Conservation (phyloP, 2,888 invertebrate genomes). For the Miltochrista miniata region DNA sequence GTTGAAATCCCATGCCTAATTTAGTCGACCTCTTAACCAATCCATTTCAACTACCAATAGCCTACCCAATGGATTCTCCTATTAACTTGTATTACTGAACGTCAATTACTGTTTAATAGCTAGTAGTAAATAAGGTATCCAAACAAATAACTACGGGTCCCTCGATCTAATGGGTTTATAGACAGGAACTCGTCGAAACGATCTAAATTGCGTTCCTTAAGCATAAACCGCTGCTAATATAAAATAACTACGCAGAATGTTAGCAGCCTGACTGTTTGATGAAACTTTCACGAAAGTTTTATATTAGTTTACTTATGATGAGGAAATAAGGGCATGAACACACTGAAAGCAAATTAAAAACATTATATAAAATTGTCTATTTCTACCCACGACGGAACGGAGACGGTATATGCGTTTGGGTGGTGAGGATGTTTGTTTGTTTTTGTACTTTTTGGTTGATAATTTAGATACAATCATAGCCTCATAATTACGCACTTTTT, state of each 20-base stretch:
- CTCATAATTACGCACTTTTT: no score
- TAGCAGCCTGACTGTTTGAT: slow-evolving; percentile 9
- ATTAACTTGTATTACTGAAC: slow-evolving; percentile 5
- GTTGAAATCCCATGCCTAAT: no score
- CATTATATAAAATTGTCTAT: no score
- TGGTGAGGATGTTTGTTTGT: no score
- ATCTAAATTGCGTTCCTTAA: slow-evolving; percentile 4
- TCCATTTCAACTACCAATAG: slow-evolving; percentile 17
- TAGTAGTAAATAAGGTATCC: slow-evolving; percentile 11
- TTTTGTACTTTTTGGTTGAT: no score
- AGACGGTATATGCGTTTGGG: no score
- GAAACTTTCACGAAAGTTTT: slow-evolving; percentile 13
- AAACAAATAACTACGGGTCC: slow-evolving; percentile 20
- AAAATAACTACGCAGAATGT: slow-evolving; percentile 13
- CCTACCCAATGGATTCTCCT: no score
- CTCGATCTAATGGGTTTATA: slow-evolving; percentile 8
- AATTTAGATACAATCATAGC: no score
- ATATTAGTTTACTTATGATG: slow-evolving; percentile 4
- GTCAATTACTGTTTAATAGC: slow-evolving; percentile 20
- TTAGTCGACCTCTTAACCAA: not conserved
- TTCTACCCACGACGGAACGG: no score
- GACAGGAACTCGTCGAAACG: slow-evolving; percentile 5
- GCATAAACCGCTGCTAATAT: slow-evolving; percentile 18
- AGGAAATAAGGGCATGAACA: not conserved
- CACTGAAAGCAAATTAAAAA: no score